Percentiles rank a stretch among this genome's conserved stretches.
Evolutionary conservation across 2,797 vertebrate species (phyloP).

Genomic region (Hydrolagus colliei): DNA sequence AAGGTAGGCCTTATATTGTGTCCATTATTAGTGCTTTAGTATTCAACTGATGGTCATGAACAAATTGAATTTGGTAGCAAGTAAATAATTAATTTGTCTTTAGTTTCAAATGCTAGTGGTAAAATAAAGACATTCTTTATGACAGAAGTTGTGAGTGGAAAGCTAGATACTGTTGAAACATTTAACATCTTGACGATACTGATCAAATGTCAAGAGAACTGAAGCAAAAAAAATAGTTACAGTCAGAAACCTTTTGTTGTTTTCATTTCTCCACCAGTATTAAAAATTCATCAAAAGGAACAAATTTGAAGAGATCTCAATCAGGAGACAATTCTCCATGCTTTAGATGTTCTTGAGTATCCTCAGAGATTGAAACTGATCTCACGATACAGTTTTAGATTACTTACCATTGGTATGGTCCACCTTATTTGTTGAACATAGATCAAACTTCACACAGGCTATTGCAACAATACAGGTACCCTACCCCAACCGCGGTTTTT

Average conservation of each 20-base stretch:
- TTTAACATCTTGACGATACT: not conserved
- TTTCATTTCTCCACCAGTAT: no score
- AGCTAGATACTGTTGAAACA: not conserved
- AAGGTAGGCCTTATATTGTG: no score
- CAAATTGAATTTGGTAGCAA: not conserved
- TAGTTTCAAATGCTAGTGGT: not conserved
- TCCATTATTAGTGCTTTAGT: not conserved
- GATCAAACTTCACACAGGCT: not conserved
- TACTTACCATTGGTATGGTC: not conserved
- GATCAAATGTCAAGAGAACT: not conserved
- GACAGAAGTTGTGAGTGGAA: not conserved
- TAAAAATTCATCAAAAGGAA: no score
- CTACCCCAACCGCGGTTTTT: no score
- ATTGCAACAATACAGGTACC: no score
- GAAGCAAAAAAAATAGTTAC: not conserved
- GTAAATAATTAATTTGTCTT: not conserved
- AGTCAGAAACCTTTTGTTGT: no score
- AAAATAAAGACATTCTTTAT: not conserved
- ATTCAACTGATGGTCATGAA: not conserved
- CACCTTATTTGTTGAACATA: not conserved
- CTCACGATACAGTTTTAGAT: not conserved
- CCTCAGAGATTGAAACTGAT: not conserved
- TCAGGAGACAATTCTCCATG: not conserved
- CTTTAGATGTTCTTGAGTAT: not conserved
- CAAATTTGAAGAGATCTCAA: no score